Percentiles rank a stretch among this genome's conserved stretches.
phyloP scores from a whole-genome alignment of 2,113 vertebrate genomes.

The Boleophthalmus pectinirostris region DNA sequence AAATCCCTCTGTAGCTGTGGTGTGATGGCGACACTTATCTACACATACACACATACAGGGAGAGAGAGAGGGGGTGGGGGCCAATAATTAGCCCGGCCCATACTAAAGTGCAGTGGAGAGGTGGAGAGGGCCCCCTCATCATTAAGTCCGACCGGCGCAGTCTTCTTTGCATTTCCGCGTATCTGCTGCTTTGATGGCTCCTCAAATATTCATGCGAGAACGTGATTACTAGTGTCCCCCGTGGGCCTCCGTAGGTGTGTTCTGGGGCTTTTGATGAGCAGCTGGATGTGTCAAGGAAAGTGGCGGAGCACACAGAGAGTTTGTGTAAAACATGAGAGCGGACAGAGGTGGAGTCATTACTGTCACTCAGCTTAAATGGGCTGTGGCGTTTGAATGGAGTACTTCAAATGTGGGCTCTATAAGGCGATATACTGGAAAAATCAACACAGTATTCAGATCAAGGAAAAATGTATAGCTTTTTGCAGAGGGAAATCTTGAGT shows the following conservation, averaged over 20 bases:
- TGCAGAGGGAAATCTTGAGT: too few species aligned
- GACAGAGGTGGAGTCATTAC: neutral
- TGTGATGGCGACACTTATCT: neutral
- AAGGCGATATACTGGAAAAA: neutral
- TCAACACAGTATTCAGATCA: neutral
- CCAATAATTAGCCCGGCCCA: constrained; percentile 46
- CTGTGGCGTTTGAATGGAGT: neutral
- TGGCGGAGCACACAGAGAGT: neutral
- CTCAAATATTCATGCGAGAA: constrained; percentile 49
- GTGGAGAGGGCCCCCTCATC: constrained; percentile 19
- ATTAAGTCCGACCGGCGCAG: constrained; percentile 25
- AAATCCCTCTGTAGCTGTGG: neutral
- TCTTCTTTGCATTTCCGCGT: constrained; percentile 45
- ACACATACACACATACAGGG: constrained; percentile 14
- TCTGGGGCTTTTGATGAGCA: constrained; percentile 38
- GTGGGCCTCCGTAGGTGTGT: constrained; percentile 28
- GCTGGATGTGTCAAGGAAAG: constrained; percentile 7
- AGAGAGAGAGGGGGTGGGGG: constrained; percentile 8
- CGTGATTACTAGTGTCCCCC: constrained; percentile 25
- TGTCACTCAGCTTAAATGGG: neutral
- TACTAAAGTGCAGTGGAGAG: constrained; percentile 28
- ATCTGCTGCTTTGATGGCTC: constrained; percentile 40
- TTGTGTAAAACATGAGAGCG: neutral
- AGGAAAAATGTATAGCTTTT: too few species aligned
- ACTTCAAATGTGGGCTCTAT: neutral